Base-by-base conservation (phyloP, 2,797 vertebrate species). In the Pseudochirops cupreus region DNA sequence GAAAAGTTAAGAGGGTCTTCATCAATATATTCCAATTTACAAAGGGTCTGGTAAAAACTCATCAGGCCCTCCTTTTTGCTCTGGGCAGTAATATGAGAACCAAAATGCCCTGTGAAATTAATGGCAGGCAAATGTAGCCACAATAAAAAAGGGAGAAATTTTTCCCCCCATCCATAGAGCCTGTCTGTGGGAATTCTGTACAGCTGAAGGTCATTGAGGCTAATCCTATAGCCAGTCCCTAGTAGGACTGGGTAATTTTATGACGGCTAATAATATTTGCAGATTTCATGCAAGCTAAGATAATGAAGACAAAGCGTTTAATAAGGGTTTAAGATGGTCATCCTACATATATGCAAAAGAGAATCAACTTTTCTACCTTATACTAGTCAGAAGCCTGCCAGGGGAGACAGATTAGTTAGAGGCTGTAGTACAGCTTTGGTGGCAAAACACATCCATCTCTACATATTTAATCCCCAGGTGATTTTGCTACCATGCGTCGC, bases 101-200 rank as follows among this genome's bases (percentile, higher is more conserved):
- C 91, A 94, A 98, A 90, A 55, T 97, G 92, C 93, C 52, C 87
- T 57, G 94, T 94, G 67, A 98, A 97, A 97, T 97, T 96, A 97
- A 95, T 97, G 56, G 16, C 54, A 94, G 82, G 91, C 3, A 97
- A 94, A 94, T 97, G 94, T 93, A 0, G 91, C 95, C 94, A 96
- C 93, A 97, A 96, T 97, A 82, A 97, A 94, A 98, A 97, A 94
- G 9, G 58, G 58, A n/a, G 29, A 96, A n/a, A 29, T 96, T 95
- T 94, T 94, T 67, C 33, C 21, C n/a, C 4, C 33, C n/a, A 0
- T 74, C n/a, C 33, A n/a, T n/a, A 67, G 62, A n/a, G 62, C 33
- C 33, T 67, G 5, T 67, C 33, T 67, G 62, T 39, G 62, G 67
- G n/a, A n/a, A 74, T 74, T 74, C n/a, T 14, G 67, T 39, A 12